Conservation (phyloP, 1,140 invertebrate genomes). For the Leptonema lineaticorne region DNA sequence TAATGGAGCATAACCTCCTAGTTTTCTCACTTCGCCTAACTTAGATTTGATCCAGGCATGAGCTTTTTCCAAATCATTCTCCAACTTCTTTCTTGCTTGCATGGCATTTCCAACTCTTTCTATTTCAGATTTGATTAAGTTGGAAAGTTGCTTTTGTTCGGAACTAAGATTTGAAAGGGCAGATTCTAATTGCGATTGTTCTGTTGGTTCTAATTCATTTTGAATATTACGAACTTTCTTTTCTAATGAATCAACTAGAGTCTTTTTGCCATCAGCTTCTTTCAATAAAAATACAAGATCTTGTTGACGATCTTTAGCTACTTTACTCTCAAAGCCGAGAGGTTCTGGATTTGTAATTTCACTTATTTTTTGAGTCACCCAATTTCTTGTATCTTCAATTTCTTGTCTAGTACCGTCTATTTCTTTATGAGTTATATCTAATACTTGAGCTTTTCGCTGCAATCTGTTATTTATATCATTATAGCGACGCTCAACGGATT, state of each 20-base stretch:
- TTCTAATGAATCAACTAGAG: constrained; percentile 77
- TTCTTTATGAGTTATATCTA: constrained; percentile 78
- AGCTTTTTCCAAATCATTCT: constrained; percentile 74
- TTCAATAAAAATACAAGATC: constrained; percentile 73
- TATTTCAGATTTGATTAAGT: constrained; percentile 71
- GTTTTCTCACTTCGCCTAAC: constrained; percentile 72
- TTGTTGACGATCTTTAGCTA: constrained; percentile 70
- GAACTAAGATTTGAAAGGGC: constrained; percentile 64
- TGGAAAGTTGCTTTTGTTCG: constrained; percentile 72
- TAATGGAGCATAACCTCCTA: constrained; percentile 73
- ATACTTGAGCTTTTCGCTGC: constrained; percentile 76
- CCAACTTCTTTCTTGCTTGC: constrained; percentile 72
- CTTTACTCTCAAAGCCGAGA: constrained; percentile 73
- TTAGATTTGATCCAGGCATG: constrained; percentile 77
- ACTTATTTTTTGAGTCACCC: constrained; percentile 75
- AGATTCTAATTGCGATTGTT: constrained; percentile 71
- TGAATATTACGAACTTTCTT: constrained; percentile 81
- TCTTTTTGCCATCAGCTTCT: constrained; percentile 81
- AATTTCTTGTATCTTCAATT: constrained; percentile 73
- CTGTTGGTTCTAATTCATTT: constrained; percentile 78
- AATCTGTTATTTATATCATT: constrained; percentile 81
- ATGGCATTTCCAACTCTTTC: constrained; percentile 66
- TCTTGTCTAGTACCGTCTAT: constrained; percentile 74
- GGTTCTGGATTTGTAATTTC: constrained; percentile 66
- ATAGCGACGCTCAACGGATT: constrained; percentile 78